Base-by-base conservation (phyloP, 2,113 vertebrate genomes). In the Glaucidium brasilianum region DNA sequence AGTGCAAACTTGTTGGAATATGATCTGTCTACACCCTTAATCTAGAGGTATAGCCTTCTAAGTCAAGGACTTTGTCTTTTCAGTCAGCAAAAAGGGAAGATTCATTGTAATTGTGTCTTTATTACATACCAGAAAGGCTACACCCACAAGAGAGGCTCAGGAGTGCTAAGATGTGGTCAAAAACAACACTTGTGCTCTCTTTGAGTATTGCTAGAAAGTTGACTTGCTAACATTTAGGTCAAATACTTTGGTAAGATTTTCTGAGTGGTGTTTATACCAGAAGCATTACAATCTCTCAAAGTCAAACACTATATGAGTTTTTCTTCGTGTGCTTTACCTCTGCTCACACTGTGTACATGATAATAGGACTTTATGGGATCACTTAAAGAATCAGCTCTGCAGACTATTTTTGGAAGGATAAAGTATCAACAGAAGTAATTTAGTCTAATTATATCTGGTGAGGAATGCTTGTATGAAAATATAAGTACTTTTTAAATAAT, bases 401-500 rank as follows among this genome's bases (percentile, higher is more conserved):
- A 91, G 68, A 56, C 62, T 89, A 52, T 52, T 97, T 3, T 8
- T 81, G 34, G 35, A 62, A 85, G 12, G 82, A 73, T 10, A 27
- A 85, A 93, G 32, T 45, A 35, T 41, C 22, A 73, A 49, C 17
- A 69, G 88, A 93, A 95, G 78, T 82, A 66, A 96, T 83, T 96
- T 91, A 84, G 16, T 73, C 71, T 71, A 69, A 95, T 62, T 90
- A 90, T 52, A 96, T 92, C 78, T 92, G 64, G 27, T 75, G 52
- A 60, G 55, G 59, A 84, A 12, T n/a, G 32, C 56, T 95, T 78
- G 25, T 83, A 79, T 66, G 73, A 92, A 97, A 96, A 93, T 62
- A 91, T 58, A 93, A 92, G 85, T 83, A 94, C 37, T 85, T 90
- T 52, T 64, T 8, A 64, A 64, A 93, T 82, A 95, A 85, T 45